phyloP scores from a whole-genome alignment of 2,888 invertebrate genomes.

The Eretmocerus hayati region DNA sequence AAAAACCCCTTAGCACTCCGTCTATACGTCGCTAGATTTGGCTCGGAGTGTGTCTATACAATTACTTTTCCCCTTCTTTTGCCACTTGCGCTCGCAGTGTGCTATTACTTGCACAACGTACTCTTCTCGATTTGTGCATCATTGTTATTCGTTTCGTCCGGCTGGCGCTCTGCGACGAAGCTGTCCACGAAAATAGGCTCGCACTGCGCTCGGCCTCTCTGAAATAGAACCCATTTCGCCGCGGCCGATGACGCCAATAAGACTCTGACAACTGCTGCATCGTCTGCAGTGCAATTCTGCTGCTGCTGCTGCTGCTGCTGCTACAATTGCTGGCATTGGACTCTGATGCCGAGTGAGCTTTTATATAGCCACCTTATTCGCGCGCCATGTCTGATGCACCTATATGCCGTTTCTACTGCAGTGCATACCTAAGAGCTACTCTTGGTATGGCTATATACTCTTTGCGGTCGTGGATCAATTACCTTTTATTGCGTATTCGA shows the following conservation, averaged over 20 bases:
- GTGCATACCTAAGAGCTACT: slow-evolving; percentile 3
- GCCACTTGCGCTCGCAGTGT: too few relatives aligned
- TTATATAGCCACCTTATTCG: neutral
- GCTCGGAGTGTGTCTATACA: too few relatives aligned
- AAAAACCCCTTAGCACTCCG: slow-evolving; percentile 3
- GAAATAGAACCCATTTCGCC: neutral
- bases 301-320: too few relatives aligned
- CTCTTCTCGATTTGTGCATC: too few relatives aligned
- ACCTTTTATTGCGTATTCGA: slow-evolving; percentile 11
- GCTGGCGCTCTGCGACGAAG: neutral
- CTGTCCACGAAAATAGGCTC: slow-evolving; percentile 10
- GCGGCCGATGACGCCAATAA: neutral
- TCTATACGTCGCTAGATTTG: neutral
- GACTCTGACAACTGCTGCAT: neutral
- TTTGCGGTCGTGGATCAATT: too few relatives aligned
- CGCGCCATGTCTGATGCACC: neutral
- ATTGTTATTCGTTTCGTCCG: slow-evolving; percentile 19
- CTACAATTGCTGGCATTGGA: slow-evolving; percentile 21
- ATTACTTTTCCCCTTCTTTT: too few relatives aligned
- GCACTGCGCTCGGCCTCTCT: slow-evolving; percentile 5
- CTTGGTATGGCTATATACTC: too few relatives aligned
- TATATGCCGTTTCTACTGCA: neutral
- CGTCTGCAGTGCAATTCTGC: neutral
- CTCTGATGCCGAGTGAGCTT: neutral
- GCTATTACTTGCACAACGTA: too few relatives aligned